A percentile compares a stretch with the other conserved stretches of the same genome.
Evolutionary conservation across 2,888 invertebrate species (phyloP).

Genomic region (Archips xylosteana): DNA sequence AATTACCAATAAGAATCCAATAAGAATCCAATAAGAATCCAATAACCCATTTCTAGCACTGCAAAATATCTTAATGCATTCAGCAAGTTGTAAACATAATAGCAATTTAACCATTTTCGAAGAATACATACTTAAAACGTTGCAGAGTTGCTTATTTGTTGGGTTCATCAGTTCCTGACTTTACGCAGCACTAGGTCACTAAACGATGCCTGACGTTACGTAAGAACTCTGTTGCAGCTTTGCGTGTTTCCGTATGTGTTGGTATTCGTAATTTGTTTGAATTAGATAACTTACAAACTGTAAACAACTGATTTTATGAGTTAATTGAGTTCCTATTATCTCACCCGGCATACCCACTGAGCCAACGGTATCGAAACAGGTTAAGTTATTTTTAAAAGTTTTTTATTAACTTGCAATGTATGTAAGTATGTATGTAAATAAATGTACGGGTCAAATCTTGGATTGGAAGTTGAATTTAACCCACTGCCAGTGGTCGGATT

Average conservation of each 20-base stretch:
- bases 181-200: conserved; percentile 38
- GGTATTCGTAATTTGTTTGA: conserved; percentile 23
- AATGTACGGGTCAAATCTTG: too few species aligned
- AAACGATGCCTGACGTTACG: conserved; percentile 27
- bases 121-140: conserved; percentile 10
- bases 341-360: too few species aligned
- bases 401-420: too few species aligned
- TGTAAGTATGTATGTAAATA: too few species aligned
- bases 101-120: background rate
- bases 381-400: too few species aligned
- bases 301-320: conserved; percentile 7
- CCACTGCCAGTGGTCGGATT: too few species aligned
- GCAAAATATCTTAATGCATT: background rate
- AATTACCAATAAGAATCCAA: too few species aligned
- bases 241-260: conserved; percentile 38
- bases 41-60: background rate
- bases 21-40: too few species aligned
- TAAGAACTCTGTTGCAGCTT: conserved; percentile 5
- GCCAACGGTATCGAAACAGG: too few species aligned
- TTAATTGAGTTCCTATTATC: conserved; percentile 3
- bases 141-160: background rate
- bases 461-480: too few species aligned
- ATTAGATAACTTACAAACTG: conserved; percentile 25
- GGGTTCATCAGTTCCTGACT: conserved; percentile 28
- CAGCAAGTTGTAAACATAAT: background rate